A percentile compares a stretch with the other conserved stretches of the same genome.
phyloP scores from a whole-genome alignment of 1,140 invertebrate genomes.

The Planococcus citri region DNA sequence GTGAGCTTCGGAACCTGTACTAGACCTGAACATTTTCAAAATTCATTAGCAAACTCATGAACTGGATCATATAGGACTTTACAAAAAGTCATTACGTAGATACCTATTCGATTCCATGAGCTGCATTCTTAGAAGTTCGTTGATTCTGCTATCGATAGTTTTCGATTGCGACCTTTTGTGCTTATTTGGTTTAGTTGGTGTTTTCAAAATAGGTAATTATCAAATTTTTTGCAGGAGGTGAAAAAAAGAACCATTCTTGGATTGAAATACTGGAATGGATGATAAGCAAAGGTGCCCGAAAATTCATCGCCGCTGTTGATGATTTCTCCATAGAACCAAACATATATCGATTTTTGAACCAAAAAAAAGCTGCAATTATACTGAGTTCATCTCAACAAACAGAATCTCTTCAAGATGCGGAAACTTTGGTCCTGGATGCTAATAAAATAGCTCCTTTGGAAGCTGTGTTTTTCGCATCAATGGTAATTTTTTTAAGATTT shows the following conservation, averaged over 20 bases:
- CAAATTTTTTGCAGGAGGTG: slow-evolving; percentile 16
- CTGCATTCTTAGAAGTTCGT: too few species aligned
- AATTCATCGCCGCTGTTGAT: slow-evolving; percentile 23
- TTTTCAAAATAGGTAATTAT: background rate
- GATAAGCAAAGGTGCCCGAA: slow-evolving; percentile 24
- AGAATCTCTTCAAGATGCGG: background rate
- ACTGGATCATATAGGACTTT: too few species aligned
- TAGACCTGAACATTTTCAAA: too few species aligned
- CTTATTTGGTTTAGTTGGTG: background rate
- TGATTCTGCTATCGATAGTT: too few species aligned
- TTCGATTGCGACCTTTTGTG: too few species aligned
- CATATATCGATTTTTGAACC: background rate
- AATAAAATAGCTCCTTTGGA: slow-evolving; percentile 5
- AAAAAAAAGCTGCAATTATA: background rate
- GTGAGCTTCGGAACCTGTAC: too few species aligned
- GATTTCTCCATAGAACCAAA: slow-evolving; percentile 19
- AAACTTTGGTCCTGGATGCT: background rate
- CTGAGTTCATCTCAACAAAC: background rate
- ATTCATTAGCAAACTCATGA: too few species aligned
- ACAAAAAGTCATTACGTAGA: too few species aligned
- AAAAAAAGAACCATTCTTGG: slow-evolving; percentile 24
- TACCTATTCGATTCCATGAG: too few species aligned
- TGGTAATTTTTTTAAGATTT: too few species aligned
- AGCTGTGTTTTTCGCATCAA: background rate
- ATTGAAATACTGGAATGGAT: slow-evolving; percentile 27